Evolutionary conservation across 2,888 invertebrate species (phyloP).

Genomic region (Oscheius sp.): DNA sequence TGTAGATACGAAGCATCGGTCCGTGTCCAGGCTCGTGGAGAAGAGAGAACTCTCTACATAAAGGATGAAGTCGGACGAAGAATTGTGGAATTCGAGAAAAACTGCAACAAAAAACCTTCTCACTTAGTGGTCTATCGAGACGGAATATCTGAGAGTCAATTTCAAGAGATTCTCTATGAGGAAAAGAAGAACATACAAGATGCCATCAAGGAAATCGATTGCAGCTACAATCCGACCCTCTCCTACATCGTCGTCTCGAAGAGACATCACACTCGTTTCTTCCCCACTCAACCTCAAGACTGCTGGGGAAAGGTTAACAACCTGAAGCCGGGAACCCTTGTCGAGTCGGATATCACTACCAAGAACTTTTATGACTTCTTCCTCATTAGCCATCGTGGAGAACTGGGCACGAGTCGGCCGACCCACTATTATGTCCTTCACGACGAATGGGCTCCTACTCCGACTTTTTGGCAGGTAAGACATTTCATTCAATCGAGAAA

Average conservation of each 20-base stretch:
- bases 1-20: conserved; percentile 9
- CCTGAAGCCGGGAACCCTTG: conserved; percentile 59
- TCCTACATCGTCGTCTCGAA: conserved; percentile 42
- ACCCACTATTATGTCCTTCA: conserved; percentile 85
- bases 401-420: conserved; percentile 66
- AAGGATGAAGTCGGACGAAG: neutral
- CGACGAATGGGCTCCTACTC: conserved; percentile 80
- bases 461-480: conserved; percentile 81
- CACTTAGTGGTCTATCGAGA: conserved; percentile 41
- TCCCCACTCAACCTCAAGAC: conserved; percentile 23
- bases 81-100: conserved; percentile 6
- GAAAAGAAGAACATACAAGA: conserved; percentile 23
- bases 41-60: conserved; percentile 11
- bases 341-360: conserved; percentile 56
- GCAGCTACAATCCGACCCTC: conserved; percentile 24
- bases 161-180: conserved; percentile 36
- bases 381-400: conserved; percentile 59
- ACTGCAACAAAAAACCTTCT: conserved; percentile 20
- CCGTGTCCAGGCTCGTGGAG: conserved; percentile 7
- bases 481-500: neutral
- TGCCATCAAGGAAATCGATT: neutral
- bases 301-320: conserved; percentile 39
- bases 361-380: conserved; percentile 59
- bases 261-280: conserved; percentile 41
- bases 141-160: conserved; percentile 38